Base-by-base conservation (phyloP, 2,113 vertebrate genomes). In the Siniperca chuatsi region DNA sequence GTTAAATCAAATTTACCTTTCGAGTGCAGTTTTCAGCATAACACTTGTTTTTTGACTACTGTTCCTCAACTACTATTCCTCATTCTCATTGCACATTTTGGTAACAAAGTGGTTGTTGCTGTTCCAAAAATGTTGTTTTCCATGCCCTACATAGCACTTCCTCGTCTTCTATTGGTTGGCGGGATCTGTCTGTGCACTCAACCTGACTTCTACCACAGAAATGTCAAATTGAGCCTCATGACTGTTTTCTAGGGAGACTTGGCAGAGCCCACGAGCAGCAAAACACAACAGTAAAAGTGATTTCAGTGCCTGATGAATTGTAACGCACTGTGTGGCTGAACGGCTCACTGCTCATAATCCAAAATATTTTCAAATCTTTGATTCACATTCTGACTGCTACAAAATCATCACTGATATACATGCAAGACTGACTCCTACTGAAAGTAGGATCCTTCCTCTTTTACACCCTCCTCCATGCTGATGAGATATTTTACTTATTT, bases 291-390 rank as follows among this genome's bases (percentile, higher is more conserved):
- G 48, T 78, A 35, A 72, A 88, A 84, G 42, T 84, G 33, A 84
- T 87, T 89, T 77, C 23, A 35, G 16, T 54, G 48, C 73, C 80
- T 86, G 67, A 44, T 58, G 70, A 89, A 86, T 85, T 78, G 25
- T 5, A 68, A 35, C 72, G 10, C 55, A 37, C 55, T 48, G 46
- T 2, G 9, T 12, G 33, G 61, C 54, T 62, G 76, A 77, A 67
- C 2, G 6, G 54, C 52, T 76, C 77, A 37, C 35, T 68, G 73
- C 57, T 81, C 79, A 77, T 20, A 68, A 86, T 50, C 42, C 75
- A 71, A 76, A 82, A 21, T 50, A 13, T 42, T 68, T 62, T 50
- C 42, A 66, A 35, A 78, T 65, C 55, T 44, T 33, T 75, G 6
- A 76, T 67, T 61, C 85, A 86, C 60, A 35, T 75, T 73, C 18